Evolutionary conservation across 2,113 vertebrate genomes (phyloP), one percentile per base, ranked within the genome.

Genomic region (Sebastes schlegelii): DNA sequence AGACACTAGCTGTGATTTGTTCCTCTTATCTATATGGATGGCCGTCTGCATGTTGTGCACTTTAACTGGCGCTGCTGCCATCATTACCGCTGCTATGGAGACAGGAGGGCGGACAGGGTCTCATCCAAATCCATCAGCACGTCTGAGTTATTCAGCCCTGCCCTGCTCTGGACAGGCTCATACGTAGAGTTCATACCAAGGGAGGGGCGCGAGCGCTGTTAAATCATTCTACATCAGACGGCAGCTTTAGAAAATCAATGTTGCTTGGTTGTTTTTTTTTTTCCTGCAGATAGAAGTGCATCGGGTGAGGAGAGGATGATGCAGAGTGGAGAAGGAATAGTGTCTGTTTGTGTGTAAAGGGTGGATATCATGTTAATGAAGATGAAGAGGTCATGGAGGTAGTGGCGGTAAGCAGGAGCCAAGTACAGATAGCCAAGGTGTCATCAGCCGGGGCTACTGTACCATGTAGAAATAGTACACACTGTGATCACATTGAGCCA

Each of bases 1-100:
- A 92, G 91, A 91, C 91, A 89, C 87, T 84, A 80, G 88, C 92
- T 91, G 85, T 91, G 89, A 91, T 92, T 88, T 92, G 84, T 91
- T 90, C 77, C 89, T 90, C 90, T 94, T 91, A 93, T 94, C 91
- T 93, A 84, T 92, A 93, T 90, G 90, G 91, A 95, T 90, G 62
- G 82, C 88, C 63, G 89, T 91, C 89, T 92, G 88, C 88, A 78
- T 82, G 83, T 86, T 74, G 67, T 80, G 87, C 88, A 83, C 91
- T 92, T 92, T 93, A 94, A 92, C 90, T 66, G 82, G 85, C 78
- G 66, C 85, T 87, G 89, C 88, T 91, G 91, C 92, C 91, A 92
- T 95, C 91, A 95, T 94, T 95, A 93, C 79, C 8, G 85, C 89
- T 85, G 69, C 89, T 82, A 86, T 93, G 90, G 92, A 92, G 91